Evolutionary conservation across 2,888 invertebrate species (phyloP), one percentile per base, ranked within the genome.

Genomic region (Gonocerus acuteangulatus): DNA sequence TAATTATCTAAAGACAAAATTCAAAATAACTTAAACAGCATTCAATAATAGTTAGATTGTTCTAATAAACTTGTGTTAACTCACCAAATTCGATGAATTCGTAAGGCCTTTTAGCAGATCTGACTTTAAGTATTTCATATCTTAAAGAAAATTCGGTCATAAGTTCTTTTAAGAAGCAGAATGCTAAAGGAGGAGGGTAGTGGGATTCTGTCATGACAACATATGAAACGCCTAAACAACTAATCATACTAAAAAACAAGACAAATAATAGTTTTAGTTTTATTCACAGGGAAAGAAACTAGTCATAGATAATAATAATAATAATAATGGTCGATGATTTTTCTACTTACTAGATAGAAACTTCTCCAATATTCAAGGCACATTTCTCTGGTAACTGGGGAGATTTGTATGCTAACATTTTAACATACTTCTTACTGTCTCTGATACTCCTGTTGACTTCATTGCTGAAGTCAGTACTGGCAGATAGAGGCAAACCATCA

Each of bases 21-120:
- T 42, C 34, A 44, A 13, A 49, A 51, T 34, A 22, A 16, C 2
- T 19, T 23, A 19, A 48, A 4, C 15, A 16, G n/a, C 16, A 22
- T 48, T 22, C n/a, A 16, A 48, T 7, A 4, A n/a, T 6, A 22
- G 3, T n/a, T n/a, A 48, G 48, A n/a, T n/a, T n/a, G n/a, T n/a
- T n/a, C n/a, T n/a, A n/a, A n/a, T n/a, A n/a, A n/a, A n/a, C n/a
- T n/a, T n/a, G n/a, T n/a, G n/a, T 23, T 47, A 13, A 67, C 72
- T 69, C 69, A 76, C 76, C 76, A 71, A 76, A 77, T 64, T 75
- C 73, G 60, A 76, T 75, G 62, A 76, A 73, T 45, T 72, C 71
- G 67, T 76, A 77, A 1, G 76, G 76, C 58, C 77, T 69, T 47
- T 72, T 70, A 15, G 72, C 72, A 49, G 70, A 68, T 52, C 69